Conservation (phyloP, 2,797 vertebrate species). For the Champsocephalus esox region DNA sequence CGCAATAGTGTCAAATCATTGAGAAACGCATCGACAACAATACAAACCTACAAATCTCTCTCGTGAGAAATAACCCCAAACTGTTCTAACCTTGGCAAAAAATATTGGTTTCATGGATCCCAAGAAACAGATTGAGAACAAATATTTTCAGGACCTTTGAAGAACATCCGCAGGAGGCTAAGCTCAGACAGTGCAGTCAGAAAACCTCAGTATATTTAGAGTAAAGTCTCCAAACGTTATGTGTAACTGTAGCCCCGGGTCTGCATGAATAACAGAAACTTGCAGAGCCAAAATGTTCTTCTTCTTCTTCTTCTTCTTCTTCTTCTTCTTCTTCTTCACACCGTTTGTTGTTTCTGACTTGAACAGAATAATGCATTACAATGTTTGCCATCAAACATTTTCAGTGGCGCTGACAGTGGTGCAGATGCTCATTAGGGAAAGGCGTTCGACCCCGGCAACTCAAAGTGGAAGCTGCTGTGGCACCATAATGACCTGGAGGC, state of each 20-base stretch:
- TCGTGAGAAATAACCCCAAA: neutral
- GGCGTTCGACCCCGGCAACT: slow-evolving; percentile 54
- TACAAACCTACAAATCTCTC: slow-evolving; percentile 1
- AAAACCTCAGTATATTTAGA: slow-evolving; percentile 24
- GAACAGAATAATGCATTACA: slow-evolving; percentile 70
- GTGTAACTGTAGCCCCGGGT: slow-evolving; percentile 9
- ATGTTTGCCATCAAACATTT: slow-evolving; percentile 64
- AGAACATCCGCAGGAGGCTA: slow-evolving; percentile 19
- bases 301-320: neutral
- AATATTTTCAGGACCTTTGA: slow-evolving; percentile 10
- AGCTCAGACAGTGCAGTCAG: slow-evolving; percentile 23
- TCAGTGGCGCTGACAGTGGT: slow-evolving; percentile 41
- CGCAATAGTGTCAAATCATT: neutral
- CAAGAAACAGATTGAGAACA: slow-evolving; percentile 23
- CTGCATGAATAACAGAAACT: slow-evolving; percentile 32
- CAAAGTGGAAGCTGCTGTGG: slow-evolving; percentile 44
- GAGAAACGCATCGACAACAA: neutral
- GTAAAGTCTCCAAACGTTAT: slow-evolving; percentile 24
- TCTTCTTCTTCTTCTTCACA: neutral
- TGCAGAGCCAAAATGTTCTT: slow-evolving; percentile 42
- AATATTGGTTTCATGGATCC: slow-evolving; percentile 9
- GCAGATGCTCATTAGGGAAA: slow-evolving; percentile 72
- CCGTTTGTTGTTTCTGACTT: slow-evolving; percentile 68
- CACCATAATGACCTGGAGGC: slow-evolving; percentile 60
- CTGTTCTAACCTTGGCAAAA: neutral